Evolutionary conservation across 2,888 invertebrate genomes (phyloP).

Genomic region (Neoascia interrupta): DNA sequence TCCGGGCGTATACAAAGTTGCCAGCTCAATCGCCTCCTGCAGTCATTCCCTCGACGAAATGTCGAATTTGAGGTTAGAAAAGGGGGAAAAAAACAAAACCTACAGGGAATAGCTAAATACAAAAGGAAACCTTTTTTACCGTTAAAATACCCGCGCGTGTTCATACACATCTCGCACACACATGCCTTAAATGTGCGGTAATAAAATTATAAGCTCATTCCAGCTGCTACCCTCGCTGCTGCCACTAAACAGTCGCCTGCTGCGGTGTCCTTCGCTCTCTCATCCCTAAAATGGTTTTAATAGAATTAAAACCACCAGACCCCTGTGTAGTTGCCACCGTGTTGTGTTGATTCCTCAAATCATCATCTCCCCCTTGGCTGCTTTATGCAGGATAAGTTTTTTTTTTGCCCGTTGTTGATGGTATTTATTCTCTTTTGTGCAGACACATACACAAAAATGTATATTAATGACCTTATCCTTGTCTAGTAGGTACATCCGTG

Average conservation of each 20-base stretch:
- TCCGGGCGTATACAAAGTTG: conserved; percentile 15
- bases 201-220: conserved; percentile 69
- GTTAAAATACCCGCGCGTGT: conserved; percentile 52
- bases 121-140: conserved; percentile 22
- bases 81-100: background rate
- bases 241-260: background rate
- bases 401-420: conserved; percentile 20
- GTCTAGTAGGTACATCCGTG: conserved; percentile 24
- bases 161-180: conserved; percentile 16
- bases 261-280: conserved; percentile 9
- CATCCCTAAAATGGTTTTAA: conserved; percentile 56
- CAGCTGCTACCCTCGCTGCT: conserved; percentile 43
- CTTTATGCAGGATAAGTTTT: no score
- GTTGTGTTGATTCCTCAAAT: conserved; percentile 51
- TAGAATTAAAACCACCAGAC: conserved; percentile 51
- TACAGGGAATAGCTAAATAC: background rate
- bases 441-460: conserved; percentile 19
- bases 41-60: conserved; percentile 15
- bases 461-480: conserved; percentile 52
- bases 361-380: conserved; percentile 24
- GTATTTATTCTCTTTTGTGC: conserved; percentile 33
- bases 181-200: conserved; percentile 32
- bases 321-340: conserved; percentile 11
- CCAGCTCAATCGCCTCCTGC: conserved; percentile 9
- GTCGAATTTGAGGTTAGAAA: conserved; percentile 61